Conservation (phyloP, 2,113 vertebrate genomes). For the Lophura nycthemera region DNA sequence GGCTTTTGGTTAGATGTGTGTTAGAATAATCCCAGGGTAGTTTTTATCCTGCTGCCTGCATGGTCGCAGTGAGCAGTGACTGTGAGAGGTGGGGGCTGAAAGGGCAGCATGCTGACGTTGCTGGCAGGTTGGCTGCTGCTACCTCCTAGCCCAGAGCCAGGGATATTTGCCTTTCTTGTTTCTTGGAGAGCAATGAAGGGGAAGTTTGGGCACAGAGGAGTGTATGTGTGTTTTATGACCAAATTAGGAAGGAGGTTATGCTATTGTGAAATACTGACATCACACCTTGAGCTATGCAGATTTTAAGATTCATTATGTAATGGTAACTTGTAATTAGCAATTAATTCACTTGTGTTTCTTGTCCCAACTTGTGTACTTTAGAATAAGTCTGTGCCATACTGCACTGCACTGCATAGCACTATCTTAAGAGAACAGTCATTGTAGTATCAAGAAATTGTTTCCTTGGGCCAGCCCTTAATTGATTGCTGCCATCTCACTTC, state of each 20-base stretch:
- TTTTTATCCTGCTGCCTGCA: neutral
- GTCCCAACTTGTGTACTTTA: neutral
- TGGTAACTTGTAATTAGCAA: neutral
- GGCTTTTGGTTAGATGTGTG: neutral
- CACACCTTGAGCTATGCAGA: neutral
- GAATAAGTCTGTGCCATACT: neutral
- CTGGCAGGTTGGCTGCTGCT: neutral
- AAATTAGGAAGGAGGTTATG: neutral
- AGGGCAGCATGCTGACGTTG: neutral
- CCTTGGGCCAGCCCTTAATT: neutral
- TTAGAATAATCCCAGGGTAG: neutral
- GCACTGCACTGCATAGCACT: neutral
- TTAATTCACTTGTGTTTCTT: neutral
- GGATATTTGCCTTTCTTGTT: neutral
- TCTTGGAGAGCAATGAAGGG: neutral
- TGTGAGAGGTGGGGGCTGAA: neutral
- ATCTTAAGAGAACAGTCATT: neutral
- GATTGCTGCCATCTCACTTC: neutral
- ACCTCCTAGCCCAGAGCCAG: neutral
- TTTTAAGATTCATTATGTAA: neutral
- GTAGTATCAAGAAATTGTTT: neutral
- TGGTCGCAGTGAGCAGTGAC: too few relatives aligned
- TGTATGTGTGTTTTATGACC: neutral
- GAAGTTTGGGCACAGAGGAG: neutral
- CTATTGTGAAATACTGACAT: neutral